Evolutionary conservation across 2,113 vertebrate species (phyloP).

Genomic region (Chaetura pelagica): DNA sequence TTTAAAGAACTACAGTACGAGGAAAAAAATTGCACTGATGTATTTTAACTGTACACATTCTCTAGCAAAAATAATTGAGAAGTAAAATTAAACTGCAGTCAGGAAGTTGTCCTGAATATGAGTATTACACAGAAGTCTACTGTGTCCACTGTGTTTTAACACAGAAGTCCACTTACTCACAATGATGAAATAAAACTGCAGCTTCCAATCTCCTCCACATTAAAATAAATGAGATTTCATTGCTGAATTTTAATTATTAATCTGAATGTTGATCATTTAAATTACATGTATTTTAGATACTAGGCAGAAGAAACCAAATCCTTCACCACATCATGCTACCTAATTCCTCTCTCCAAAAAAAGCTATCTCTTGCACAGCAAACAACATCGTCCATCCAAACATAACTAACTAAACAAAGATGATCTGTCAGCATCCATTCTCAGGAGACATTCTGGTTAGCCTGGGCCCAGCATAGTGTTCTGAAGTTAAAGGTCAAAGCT

Average conservation of each 20-base stretch:
- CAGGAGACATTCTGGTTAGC: background rate
- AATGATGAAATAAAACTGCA: background rate
- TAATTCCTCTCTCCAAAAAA: background rate
- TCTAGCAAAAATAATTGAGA: background rate
- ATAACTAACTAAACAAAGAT: background rate
- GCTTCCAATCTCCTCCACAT: background rate
- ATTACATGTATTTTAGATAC: background rate
- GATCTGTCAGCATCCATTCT: background rate
- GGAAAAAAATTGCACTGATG: background rate
- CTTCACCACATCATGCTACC: background rate
- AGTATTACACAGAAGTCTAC: background rate
- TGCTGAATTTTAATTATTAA: background rate
- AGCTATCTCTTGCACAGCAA: background rate
- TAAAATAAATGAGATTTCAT: background rate
- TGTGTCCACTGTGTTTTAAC: background rate
- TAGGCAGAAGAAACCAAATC: background rate
- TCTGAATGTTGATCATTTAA: background rate
- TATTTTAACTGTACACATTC: background rate
- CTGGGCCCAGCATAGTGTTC: background rate
- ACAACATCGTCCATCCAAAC: background rate
- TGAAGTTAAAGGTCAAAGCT: constrained; percentile 9
- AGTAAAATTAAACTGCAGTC: background rate
- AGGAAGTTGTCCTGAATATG: background rate
- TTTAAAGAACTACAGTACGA: background rate
- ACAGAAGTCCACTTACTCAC: background rate